These are phyloP conservation scores for Drosophila longiperda DNA, from an alignment of 2,888 invertebrate species.

Conservation along the genomic window DNA sequence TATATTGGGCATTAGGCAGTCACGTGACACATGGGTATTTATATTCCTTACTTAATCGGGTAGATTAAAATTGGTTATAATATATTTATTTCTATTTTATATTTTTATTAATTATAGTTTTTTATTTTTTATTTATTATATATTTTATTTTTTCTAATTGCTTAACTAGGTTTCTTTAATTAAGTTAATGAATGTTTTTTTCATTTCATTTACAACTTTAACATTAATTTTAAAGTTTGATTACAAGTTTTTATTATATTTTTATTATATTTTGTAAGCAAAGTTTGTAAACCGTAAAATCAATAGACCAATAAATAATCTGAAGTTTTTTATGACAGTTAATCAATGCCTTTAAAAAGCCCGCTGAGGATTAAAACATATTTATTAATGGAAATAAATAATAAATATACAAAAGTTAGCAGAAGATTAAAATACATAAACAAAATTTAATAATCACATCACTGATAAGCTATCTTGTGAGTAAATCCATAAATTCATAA, in stretches of 20 bases:
- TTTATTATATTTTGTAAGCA: too few species aligned
- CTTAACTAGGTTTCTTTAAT: too few species aligned
- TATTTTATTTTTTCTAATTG: not conserved
- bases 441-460: not conserved
- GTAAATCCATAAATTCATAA: not conserved
- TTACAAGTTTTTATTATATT: not conserved
- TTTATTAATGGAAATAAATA: not conserved
- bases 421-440: not conserved
- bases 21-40: not conserved
- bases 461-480: constrained; percentile 7
- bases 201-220: not conserved
- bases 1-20: too few species aligned
- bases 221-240: not conserved
- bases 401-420: not conserved
- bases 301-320: not conserved
- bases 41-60: not conserved
- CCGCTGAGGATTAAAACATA: not conserved
- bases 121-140: not conserved
- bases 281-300: not conserved
- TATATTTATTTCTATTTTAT: not conserved
- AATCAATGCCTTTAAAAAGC: not conserved
- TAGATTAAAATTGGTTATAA: not conserved
- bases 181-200: too few species aligned
- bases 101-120: not conserved
- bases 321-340: not conserved